phyloP scores from a whole-genome alignment of 92 coral and sea anemone genomes.

The Actinernus sp. region DNA sequence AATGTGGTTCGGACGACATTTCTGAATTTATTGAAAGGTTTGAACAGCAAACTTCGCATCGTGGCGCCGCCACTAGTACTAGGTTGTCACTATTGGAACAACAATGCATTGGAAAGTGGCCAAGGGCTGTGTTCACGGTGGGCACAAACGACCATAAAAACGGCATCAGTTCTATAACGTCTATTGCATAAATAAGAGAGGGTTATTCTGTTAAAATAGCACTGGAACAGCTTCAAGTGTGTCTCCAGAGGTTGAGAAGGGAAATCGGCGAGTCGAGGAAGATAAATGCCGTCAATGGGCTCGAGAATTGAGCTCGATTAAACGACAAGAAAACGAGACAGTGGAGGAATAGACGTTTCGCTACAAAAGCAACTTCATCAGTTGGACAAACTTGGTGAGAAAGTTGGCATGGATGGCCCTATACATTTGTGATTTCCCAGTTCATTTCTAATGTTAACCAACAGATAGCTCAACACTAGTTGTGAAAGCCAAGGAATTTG shows the following conservation, averaged over 20 bases:
- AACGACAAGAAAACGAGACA: slow-evolving; percentile 41
- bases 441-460: slow-evolving; percentile 55
- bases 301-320: too few species aligned
- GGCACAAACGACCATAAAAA: too few species aligned
- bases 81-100: slow-evolving; percentile 59
- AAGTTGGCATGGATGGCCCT: slow-evolving; percentile 42
- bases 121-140: slow-evolving; percentile 55
- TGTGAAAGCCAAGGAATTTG: slow-evolving; percentile 54
- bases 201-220: slow-evolving; percentile 49
- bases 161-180: too few species aligned
- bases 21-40: slow-evolving; percentile 58
- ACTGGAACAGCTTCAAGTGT: slow-evolving; percentile 43
- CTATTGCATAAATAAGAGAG: slow-evolving; percentile 37
- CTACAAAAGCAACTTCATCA: slow-evolving; percentile 51
- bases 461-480: slow-evolving; percentile 62
- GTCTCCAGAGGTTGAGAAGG: slow-evolving; percentile 27
- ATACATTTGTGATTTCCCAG: slow-evolving; percentile 58
- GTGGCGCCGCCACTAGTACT: slow-evolving; percentile 23
- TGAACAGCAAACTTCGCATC: slow-evolving; percentile 51
- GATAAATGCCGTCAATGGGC: too few species aligned
- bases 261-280: too few species aligned
- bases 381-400: slow-evolving; percentile 61
- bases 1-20: slow-evolving; percentile 13
- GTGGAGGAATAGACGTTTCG: slow-evolving; percentile 56
- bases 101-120: slow-evolving; percentile 67